Conservation (phyloP, 2,888 invertebrate species). For the Erpobdella octoculata region DNA sequence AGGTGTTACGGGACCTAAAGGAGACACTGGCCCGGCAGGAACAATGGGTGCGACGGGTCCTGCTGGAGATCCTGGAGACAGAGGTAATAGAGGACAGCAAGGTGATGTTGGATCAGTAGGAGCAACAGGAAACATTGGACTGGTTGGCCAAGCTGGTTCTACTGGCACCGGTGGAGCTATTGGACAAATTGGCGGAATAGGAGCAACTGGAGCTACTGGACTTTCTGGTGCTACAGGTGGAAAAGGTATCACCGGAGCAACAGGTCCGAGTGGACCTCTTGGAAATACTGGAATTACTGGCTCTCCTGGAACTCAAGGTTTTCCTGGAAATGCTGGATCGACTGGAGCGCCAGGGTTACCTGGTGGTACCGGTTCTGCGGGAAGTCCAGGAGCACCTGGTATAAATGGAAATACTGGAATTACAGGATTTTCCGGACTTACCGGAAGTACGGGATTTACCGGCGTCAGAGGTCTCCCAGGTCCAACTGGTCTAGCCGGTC, state of each 20-base stretch:
- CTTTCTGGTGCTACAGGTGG: constrained; percentile 9
- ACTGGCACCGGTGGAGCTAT: constrained; percentile 17
- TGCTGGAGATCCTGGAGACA: constrained; percentile 21
- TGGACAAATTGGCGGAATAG: constrained; percentile 27
- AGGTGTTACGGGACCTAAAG: constrained; percentile 2
- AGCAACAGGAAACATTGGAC: neutral
- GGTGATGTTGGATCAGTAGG: neutral
- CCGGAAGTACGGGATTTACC: neutral
- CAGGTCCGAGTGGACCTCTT: constrained; percentile 22
- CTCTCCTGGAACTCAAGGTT: constrained; percentile 14
- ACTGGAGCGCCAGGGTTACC: constrained; percentile 9
- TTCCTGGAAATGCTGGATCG: constrained; percentile 16
- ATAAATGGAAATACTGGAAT: constrained; percentile 24
- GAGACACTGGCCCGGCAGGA: constrained; percentile 23
- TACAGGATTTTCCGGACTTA: constrained; percentile 15
- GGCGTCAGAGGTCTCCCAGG: neutral
- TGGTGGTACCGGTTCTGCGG: constrained; percentile 21
- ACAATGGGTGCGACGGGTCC: constrained; percentile 26
- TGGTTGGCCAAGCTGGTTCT: constrained; percentile 8
- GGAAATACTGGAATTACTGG: constrained; percentile 25
- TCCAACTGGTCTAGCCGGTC: neutral
- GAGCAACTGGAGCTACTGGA: constrained; percentile 22
- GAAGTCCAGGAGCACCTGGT: constrained; percentile 27
- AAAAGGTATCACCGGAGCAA: constrained; percentile 20
- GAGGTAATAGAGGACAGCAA: constrained; percentile 30